Evolutionary conservation across 2,113 vertebrate genomes (phyloP), one percentile per base, ranked within the genome.

Genomic region (Cnemophilus loriae): DNA sequence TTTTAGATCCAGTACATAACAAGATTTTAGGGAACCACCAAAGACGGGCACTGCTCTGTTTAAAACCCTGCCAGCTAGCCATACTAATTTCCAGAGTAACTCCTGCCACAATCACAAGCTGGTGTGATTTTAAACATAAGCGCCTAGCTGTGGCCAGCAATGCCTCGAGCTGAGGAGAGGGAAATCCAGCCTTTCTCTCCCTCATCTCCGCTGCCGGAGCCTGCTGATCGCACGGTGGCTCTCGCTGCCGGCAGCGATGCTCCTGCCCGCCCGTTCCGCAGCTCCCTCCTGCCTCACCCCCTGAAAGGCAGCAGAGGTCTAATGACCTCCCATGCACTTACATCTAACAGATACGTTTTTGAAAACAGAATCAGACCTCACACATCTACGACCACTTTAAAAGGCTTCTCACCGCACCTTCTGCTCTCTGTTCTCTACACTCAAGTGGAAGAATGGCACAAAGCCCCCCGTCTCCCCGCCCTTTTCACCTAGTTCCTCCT

Each of bases 321-420:
- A 41, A 39, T 85, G 84, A 91, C 95, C 94, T 93, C 94, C 93
- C 67, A 8, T 91, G 87, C 91, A 57, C 91, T 96, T 69, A 71
- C 73, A 64, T 33, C 84, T 39, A 57, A 46, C 91, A 89, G 89
- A 91, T 64, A 95, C 0, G 3, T 44, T 79, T 84, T 14, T 61
- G 70, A 85, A 93, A 96, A 87, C 81, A 59, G 89, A 76, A 69
- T 94, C 87, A 55, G 93, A 95, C 91, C 94, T 84, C 84, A 87
- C 93, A 95, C 94, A 89, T 94, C 87, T 61, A 76, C 1, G 3
- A 61, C 41, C 84, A 55, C 93, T 94, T 93, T 79, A 60, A 93
- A 91, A 89, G 84, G 78, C 41, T 95, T 90, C 90, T 94, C 79
- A 57, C 37, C 0, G 1, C 74, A 88, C 85, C 89, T 95, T 89